Conservation (phyloP, 2,113 vertebrate genomes). For the Eurystomus gularis region DNA sequence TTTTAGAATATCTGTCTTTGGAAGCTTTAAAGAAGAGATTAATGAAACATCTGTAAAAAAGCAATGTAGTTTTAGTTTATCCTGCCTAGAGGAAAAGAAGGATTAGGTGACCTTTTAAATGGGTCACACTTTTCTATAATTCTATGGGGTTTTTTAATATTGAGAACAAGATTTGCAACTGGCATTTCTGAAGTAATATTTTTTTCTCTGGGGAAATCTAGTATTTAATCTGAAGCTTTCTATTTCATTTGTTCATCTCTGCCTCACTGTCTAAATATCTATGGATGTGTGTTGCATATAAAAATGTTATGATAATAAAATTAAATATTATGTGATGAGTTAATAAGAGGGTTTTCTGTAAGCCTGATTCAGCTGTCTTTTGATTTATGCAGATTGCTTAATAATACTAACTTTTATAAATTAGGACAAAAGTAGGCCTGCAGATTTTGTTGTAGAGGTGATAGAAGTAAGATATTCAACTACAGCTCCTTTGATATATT, state of each 20-base stretch:
- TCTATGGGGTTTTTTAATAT: not conserved
- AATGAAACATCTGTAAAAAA: conserved; percentile 55
- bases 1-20: conserved; percentile 7
- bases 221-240: not conserved
- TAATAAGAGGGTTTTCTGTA: not conserved
- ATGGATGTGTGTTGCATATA: not conserved
- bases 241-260: not conserved
- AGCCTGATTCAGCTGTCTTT: not conserved
- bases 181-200: not conserved
- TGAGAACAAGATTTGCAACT: not conserved
- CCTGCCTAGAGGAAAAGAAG: conserved; percentile 8
- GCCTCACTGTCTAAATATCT: not conserved
- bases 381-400: not conserved
- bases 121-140: conserved; percentile 20
- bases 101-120: conserved; percentile 52
- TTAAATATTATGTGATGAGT: not conserved
- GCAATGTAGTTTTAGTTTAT: conserved; percentile 36
- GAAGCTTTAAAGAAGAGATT: conserved; percentile 33
- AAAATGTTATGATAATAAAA: not conserved
- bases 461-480: not conserved
- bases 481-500: not conserved
- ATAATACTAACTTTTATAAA: not conserved
- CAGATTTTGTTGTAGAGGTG: not conserved
- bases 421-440: not conserved
- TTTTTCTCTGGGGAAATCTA: not conserved